phyloP scores from a whole-genome alignment of 2,113 vertebrate genomes.

The Trichomycterus rosablanca region DNA sequence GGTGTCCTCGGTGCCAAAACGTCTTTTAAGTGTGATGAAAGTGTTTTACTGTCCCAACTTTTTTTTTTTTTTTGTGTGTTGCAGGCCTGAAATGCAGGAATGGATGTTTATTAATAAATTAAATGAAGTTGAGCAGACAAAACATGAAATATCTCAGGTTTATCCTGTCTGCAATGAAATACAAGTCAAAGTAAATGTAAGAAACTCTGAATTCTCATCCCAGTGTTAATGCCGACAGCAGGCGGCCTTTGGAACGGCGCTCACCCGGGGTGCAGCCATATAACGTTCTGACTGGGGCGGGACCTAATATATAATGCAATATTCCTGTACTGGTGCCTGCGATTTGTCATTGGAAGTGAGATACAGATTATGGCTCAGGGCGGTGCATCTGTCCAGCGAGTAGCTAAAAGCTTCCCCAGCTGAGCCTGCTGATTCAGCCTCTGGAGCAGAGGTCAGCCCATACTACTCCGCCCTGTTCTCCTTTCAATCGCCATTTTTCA shows the following conservation, averaged over 20 bases:
- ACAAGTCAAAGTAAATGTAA: too few species aligned
- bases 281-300: conserved; percentile 95
- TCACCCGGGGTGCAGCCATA: conserved; percentile 62
- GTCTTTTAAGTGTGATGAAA: too few species aligned
- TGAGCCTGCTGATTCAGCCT: conserved; percentile 82
- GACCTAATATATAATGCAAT: conserved; percentile 99
- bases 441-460: conserved; percentile 81
- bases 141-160: too few species aligned
- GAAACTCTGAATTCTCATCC: too few species aligned
- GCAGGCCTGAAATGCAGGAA: too few species aligned
- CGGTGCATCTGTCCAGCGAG: conserved; percentile 94
- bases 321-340: conserved; percentile 74
- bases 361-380: conserved; percentile 98
- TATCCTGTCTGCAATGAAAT: too few species aligned
- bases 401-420: conserved; percentile 92
- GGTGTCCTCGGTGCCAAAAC: too few species aligned
- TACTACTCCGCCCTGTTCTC: conserved; percentile 7
- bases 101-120: too few species aligned
- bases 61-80: too few species aligned
- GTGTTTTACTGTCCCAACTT: too few species aligned
- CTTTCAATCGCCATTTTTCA: conserved; percentile 18
- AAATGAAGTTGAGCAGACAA: too few species aligned
- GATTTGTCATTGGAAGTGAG: conserved; percentile 93
- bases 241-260: conserved; percentile 60
- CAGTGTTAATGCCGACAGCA: conserved; percentile 65